Evolutionary conservation across 2,113 vertebrate species (phyloP), one percentile per base, ranked within the genome.

Genomic region (Gymnarchus niloticus): DNA sequence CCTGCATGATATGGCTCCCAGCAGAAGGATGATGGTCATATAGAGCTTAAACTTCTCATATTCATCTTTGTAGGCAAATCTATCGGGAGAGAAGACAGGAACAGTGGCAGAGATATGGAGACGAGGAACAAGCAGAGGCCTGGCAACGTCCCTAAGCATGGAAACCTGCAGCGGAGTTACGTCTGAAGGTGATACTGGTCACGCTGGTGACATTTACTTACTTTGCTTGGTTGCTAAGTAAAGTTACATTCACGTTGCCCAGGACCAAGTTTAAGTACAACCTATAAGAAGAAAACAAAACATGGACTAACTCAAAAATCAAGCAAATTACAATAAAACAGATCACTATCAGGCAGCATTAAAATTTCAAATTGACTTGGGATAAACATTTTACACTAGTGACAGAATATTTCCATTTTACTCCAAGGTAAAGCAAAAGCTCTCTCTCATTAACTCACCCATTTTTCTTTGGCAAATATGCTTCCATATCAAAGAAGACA

Each of bases 31-130:
- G 90, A 99, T 99, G 0, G 98, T 99, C 96, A 99, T 94, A 88
- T 95, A 98, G 87, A 99, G 96, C 90, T 99, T 99, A 91, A 99
- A 99, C 91, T 99, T 99, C 92, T 99, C 98, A 83, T 99, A 99
- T 88, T 99, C 98, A 0, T 99, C 97, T 93, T 99, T 99, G 93
- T 99, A 99, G 33, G 98, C 97, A 49, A 99, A 99, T 89, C 98
- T 99, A 85, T 0, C 0, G 87, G 44, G 8, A 56, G 84, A 84
- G 2, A 54, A 23, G 87, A 19, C 9, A 83, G 2, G 4, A 41
- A 33, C 1, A 1, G 12, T 17, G 6, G 56, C 57, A 25, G 57
- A 0, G 28, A 61, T 7, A 23, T 25, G 3, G 59, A 14, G 59
- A 9, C 14, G 17, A 28, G n/a, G 44, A 51, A 3, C 23, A 69